Evolutionary conservation across 2,888 invertebrate species (phyloP), one percentile per base, ranked within the genome.

Genomic region (Bursaphelenchus okinawaensis): DNA sequence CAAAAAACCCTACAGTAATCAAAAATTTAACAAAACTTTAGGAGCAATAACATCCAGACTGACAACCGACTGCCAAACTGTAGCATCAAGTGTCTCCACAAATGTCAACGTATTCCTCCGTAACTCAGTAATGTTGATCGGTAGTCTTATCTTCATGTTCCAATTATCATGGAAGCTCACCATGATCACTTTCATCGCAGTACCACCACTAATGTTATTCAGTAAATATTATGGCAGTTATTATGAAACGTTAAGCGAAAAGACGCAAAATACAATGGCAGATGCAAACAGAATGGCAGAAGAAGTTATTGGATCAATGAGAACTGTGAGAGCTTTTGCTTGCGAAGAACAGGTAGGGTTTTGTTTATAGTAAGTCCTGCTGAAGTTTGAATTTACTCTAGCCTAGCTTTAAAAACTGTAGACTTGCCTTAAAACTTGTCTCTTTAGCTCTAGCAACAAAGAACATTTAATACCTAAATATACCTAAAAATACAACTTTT

Each of bases 31-130:
- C n/a, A n/a, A n/a, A n/a, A n/a, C n/a, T n/a, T 24, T 84, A 85
- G 4, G 84, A 84, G 60, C 84, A 85, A 82, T 85, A 57, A 82
- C 83, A 12, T 85, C 84, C 4, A 75, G 85, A 6, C 73, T 85
- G 50, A 84, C 84, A 0, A 82, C 84, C 7, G 85, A 85, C 70
- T 84, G 84, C 12, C 82, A 84, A 26, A 83, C 83, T 0, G 83
- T 85, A 77, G 81, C 83, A 56, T 81, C 83, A 26, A 66, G 81
- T 83, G 2, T 72, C 83, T 75, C 79, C 7, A 75, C 82, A 4
- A 84, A 84, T 68, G 67, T 83, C 28, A 84, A 84, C 69, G 78
- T 84, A 1, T 84, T 84, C 69, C 71, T 83, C 31, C 71, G 84
- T 12, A 84, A 80, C 70, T 68, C 83, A 7, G 80, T 85, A 26